These are phyloP conservation scores for Muscidifurax raptorellus DNA, from an alignment of 1,140 invertebrate species.

Conservation along the genomic window DNA sequence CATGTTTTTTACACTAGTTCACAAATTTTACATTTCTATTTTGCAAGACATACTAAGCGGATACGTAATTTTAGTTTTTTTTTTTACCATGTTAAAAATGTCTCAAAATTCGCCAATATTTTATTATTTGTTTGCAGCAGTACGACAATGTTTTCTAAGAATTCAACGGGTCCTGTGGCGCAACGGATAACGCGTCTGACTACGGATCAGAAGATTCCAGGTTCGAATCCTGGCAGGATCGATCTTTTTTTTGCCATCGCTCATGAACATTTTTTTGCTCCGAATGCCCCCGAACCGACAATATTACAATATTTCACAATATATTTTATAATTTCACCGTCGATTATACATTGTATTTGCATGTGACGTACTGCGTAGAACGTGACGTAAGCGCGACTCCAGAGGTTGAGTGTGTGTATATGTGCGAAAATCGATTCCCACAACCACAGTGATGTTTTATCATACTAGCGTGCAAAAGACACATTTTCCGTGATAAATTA, in stretches of 20 bases:
- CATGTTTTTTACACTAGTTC: no score
- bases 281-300: not conserved
- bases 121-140: constrained; percentile 1
- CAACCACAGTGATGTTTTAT: no score
- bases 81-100: not conserved
- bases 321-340: not conserved
- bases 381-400: no score
- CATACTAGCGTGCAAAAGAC: no score
- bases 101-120: not conserved
- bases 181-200: constrained; percentile 95
- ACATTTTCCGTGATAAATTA: no score
- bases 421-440: no score
- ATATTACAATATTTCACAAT: not conserved
- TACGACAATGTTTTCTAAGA: not conserved
- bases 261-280: not conserved
- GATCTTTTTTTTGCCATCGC: constrained; percentile 66
- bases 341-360: no score
- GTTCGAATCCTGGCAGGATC: constrained; percentile 93
- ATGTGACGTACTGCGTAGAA: no score
- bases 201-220: constrained; percentile 94
- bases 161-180: constrained; percentile 84
- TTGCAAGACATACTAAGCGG: no score
- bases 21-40: no score
- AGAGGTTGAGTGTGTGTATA: no score
- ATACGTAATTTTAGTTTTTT: not conserved